Conservation (phyloP, 2,797 vertebrate genomes). For the Borostomias antarcticus region DNA sequence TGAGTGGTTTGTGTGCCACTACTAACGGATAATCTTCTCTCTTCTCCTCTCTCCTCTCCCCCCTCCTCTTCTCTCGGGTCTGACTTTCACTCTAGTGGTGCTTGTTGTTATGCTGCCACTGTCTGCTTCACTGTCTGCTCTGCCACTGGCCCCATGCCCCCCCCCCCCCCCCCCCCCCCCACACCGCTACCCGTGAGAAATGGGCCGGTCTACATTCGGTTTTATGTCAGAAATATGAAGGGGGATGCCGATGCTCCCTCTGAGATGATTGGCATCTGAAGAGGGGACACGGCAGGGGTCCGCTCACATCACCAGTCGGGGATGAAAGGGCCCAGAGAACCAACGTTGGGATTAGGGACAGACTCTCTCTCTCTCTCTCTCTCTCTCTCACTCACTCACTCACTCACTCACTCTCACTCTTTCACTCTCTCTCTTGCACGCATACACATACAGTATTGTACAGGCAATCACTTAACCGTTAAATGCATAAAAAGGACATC, state of each 20-base stretch:
- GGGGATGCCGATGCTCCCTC: constrained; percentile 2
- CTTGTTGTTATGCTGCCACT: background rate
- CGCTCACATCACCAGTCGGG: background rate
- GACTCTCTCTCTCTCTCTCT: background rate
- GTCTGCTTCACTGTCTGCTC: background rate
- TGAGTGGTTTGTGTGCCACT: constrained; percentile 2
- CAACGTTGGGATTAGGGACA: constrained; percentile 8
- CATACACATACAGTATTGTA: too few species aligned
- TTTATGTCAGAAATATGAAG: constrained; percentile 12
- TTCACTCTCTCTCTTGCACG: too few species aligned
- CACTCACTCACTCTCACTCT: background rate
- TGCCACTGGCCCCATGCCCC: background rate
- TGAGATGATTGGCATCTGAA: constrained; percentile 10
- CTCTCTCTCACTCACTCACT: background rate
- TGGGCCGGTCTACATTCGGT: background rate
- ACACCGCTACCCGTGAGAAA: background rate
- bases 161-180: background rate
- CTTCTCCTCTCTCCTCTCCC: too few species aligned
- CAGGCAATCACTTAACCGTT: too few species aligned
- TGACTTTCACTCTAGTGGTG: background rate
- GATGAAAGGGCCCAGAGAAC: background rate
- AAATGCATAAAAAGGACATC: too few species aligned
- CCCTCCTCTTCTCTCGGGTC: background rate
- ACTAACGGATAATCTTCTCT: background rate
- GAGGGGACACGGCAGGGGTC: background rate